Conservation (phyloP, 1,140 invertebrate genomes). For the Ganaspis sp. region DNA sequence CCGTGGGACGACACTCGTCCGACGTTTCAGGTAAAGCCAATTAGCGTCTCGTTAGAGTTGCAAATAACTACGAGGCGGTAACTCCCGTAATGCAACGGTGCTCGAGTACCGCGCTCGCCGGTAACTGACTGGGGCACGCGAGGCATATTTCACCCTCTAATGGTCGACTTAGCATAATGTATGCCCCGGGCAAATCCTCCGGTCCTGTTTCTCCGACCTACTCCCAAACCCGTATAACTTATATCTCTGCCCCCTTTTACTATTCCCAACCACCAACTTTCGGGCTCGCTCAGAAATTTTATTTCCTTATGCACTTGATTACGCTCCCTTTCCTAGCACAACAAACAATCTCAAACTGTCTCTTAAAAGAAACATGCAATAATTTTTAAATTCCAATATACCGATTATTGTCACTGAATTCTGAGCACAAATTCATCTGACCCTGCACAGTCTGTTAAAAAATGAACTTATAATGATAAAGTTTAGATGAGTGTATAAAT, state of each 20-base stretch:
- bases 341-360: too few relatives aligned
- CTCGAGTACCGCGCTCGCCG: slow-evolving; percentile 42
- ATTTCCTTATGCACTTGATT: too few relatives aligned
- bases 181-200: slow-evolving; percentile 57
- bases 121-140: slow-evolving; percentile 67
- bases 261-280: not conserved
- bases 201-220: slow-evolving; percentile 27
- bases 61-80: slow-evolving; percentile 55
- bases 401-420: too few relatives aligned
- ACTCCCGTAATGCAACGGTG: slow-evolving; percentile 31
- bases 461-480: too few relatives aligned
- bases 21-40: slow-evolving; percentile 47
- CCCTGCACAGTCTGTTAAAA: too few relatives aligned
- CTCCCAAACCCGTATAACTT: slow-evolving; percentile 22
- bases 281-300: too few relatives aligned
- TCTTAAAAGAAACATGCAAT: too few relatives aligned
- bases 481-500: too few relatives aligned
- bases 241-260: not conserved
- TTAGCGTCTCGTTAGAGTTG: slow-evolving; percentile 62
- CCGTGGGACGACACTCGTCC: slow-evolving; percentile 29
- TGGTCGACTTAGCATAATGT: slow-evolving; percentile 68
- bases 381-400: too few relatives aligned
- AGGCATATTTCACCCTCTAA: slow-evolving; percentile 68
- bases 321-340: too few relatives aligned
- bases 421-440: too few relatives aligned